These are phyloP conservation scores for Sander vitreus DNA, from an alignment of 2,113 vertebrate genomes.

Conservation along the genomic window DNA sequence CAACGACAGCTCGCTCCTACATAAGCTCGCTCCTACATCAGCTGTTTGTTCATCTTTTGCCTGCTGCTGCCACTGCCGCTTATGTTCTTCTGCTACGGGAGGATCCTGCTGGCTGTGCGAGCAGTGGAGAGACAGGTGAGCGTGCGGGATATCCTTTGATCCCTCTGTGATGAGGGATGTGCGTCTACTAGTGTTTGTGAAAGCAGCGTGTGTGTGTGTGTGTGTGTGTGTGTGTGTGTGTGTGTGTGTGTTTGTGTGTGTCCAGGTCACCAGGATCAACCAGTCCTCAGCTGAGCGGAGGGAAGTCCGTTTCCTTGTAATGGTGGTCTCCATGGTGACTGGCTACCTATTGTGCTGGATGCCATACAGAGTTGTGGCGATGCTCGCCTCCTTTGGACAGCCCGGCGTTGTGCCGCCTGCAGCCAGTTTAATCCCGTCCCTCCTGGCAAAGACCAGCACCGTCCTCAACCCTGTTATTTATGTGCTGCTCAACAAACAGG, in stretches of 20 bases:
- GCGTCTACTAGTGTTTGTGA: not conserved
- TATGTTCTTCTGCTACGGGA: constrained; percentile 70
- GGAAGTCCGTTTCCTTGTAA: constrained; percentile 51
- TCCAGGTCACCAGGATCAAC: constrained; percentile 40
- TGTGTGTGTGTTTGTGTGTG: not conserved
- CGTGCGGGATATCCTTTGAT: constrained; percentile 32
- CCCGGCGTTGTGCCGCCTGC: constrained; percentile 40
- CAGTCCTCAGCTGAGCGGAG: constrained; percentile 34
- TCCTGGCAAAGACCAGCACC: constrained; percentile 71
- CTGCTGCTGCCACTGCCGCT: constrained; percentile 64
- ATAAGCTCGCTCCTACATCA: constrained; percentile 64
- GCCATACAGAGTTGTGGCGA: constrained; percentile 61
- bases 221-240: not conserved
- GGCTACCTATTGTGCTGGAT: constrained; percentile 71
- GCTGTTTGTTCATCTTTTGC: constrained; percentile 70
- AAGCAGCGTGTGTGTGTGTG: not conserved
- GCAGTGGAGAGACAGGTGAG: constrained; percentile 41
- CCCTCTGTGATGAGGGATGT: not conserved
- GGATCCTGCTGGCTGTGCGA: constrained; percentile 63
- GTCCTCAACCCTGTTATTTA: constrained; percentile 70
- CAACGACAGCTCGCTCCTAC: constrained; percentile 57
- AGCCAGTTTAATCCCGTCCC: constrained; percentile 50
- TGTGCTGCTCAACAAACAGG: constrained; percentile 66
- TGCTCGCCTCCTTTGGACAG: constrained; percentile 63
- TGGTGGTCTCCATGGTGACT: constrained; percentile 67